Evolutionary conservation across 2,797 vertebrate genomes (phyloP).

Genomic region (Huso huso): DNA sequence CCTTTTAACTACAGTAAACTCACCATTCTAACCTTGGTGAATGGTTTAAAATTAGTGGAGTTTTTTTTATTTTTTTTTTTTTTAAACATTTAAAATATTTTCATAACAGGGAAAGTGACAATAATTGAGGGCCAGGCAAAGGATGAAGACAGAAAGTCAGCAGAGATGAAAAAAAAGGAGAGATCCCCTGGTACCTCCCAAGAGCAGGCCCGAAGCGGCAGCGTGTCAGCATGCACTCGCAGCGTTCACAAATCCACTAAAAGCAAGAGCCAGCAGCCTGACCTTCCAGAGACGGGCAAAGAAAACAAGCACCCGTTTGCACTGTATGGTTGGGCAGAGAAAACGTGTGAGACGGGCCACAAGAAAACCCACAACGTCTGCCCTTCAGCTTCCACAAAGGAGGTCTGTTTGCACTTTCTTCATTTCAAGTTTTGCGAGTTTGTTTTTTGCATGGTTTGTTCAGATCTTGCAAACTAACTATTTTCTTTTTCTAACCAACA

Average conservation of each 20-base stretch:
- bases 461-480: no score
- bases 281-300: conserved; percentile 50
- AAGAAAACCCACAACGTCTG: conserved; percentile 87
- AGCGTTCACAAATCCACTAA: conserved; percentile 42
- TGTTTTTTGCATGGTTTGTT: no score
- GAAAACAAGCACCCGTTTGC: conserved; percentile 79
- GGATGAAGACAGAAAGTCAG: conserved; percentile 20
- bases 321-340: conserved; percentile 83
- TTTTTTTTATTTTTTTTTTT: no score
- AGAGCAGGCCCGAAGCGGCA: conserved; percentile 37
- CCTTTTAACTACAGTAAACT: no score
- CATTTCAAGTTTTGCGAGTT: background rate
- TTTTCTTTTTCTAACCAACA: no score
- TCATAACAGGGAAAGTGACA: conserved; percentile 7
- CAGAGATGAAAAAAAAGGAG: conserved; percentile 15
- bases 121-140: conserved; percentile 12
- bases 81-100: background rate
- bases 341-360: conserved; percentile 65
- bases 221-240: conserved; percentile 50
- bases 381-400: conserved; percentile 66
- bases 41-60: no score
- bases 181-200: conserved; percentile 30
- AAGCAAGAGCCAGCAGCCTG: conserved; percentile 36
- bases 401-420: conserved; percentile 55
- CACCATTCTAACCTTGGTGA: no score